Base-by-base conservation (phyloP, 2,113 vertebrate genomes). In the Onychostoma macrolepis region DNA sequence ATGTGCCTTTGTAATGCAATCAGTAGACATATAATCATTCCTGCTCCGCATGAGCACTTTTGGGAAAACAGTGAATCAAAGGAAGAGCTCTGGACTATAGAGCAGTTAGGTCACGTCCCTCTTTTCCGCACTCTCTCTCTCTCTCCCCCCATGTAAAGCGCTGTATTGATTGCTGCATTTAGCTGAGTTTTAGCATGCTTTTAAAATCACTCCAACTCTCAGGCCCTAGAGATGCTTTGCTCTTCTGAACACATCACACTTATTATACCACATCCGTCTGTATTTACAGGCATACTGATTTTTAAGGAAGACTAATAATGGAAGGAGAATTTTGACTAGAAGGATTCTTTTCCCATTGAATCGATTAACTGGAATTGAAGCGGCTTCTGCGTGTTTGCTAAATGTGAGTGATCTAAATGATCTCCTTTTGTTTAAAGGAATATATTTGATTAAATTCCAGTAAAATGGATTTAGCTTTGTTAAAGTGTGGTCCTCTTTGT, bases 211-310 rank as follows among this genome's bases (percentile, higher is more conserved):
- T 86, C 88, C 87, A 77, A 86, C 79, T 88, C 74, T 30, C 74
- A 84, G 85, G 85, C 87, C 81, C 50, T 43, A 72, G 84, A 88
- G 90, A 81, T 86, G 45, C 88, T 88, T 85, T 48, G 86, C 81
- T 81, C 85, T 83, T 75, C 58, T 79, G 45, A 88, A 87, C 53
- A 83, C 38, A 33, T 81, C 69, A 61, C 38, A 83, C 36, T 69
- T 80, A 87, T 87, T 87, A 75, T 87, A 83, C 87, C 85, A 90
- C 85, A 91, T 88, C 80, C 87, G 82, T 88, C 86, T 86, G 83
- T 88, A 88, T 90, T 90, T 90, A 88, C 89, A 85, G 85, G 84
- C 77, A 78, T 87, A 90, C 90, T 83, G 84, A 90, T 91, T 89
- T 87, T 88, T 87, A 79, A 72, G 81, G 58, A 72, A 83, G 78